A percentile compares a stretch with the other conserved stretches of the same genome.
phyloP scores from a whole-genome alignment of 2,113 vertebrate genomes.

The Myxocyprinus asiaticus region DNA sequence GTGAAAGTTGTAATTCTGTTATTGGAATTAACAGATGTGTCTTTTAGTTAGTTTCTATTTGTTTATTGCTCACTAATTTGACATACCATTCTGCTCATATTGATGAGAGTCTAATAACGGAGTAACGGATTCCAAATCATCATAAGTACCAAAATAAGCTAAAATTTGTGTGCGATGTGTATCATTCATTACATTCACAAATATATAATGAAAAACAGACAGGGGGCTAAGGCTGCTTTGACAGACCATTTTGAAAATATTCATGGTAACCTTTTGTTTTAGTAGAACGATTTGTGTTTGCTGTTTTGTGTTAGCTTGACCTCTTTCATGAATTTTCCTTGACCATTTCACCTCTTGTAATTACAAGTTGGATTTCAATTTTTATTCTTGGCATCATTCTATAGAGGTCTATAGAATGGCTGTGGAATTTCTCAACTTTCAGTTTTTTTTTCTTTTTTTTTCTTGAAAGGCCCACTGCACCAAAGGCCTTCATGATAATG shows the following conservation, averaged over 20 bases:
- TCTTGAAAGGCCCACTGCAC: conserved; percentile 17
- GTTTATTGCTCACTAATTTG: not conserved
- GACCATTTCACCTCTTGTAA: not conserved
- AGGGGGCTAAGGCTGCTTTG: conserved; percentile 47
- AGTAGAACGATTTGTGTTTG: conserved; percentile 30
- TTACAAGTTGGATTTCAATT: not conserved
- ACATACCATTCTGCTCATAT: not conserved
- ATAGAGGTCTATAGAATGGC: conserved; percentile 39
- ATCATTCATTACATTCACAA: conserved; percentile 14
- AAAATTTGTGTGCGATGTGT: not conserved
- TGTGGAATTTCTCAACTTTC: conserved; percentile 1
- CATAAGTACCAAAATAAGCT: too few species aligned
- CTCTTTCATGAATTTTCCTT: not conserved
- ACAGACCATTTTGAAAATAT: conserved; percentile 26
- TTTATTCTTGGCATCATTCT: conserved; percentile 12
- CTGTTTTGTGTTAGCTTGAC: conserved; percentile 4
- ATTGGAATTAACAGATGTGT: conserved; percentile 5
- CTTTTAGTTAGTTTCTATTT: not conserved
- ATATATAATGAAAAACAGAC: conserved; percentile 8
- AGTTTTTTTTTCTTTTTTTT: not conserved
- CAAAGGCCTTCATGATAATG: conserved; percentile 26
- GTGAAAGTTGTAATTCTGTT: conserved; percentile 29
- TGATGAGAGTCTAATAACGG: not conserved
- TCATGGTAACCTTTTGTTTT: not conserved
- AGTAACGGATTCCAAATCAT: too few species aligned